phyloP scores from a whole-genome alignment of 2,888 invertebrate genomes.

The Drosophila mimetica region DNA sequence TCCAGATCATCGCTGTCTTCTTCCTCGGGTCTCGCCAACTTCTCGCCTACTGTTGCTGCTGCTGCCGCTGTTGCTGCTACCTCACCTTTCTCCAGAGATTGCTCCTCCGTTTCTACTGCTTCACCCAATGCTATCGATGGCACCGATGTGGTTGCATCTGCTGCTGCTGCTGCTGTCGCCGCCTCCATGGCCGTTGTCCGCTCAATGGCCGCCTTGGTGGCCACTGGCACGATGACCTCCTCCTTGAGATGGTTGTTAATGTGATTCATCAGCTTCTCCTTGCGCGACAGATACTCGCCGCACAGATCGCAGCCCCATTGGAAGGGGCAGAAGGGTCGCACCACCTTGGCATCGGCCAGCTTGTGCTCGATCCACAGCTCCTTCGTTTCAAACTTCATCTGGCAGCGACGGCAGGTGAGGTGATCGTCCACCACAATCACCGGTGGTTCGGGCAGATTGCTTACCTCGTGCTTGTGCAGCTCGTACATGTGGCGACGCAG shows the following conservation, averaged over 20 bases:
- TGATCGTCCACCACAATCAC: constrained; percentile 81
- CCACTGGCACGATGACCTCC: constrained; percentile 74
- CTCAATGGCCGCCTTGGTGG: constrained; percentile 27
- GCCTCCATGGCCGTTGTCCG: constrained; percentile 6
- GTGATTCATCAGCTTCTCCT: constrained; percentile 84
- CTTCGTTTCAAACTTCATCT: constrained; percentile 80
- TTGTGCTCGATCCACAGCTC: constrained; percentile 84
- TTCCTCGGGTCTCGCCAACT: neutral
- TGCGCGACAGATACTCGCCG: constrained; percentile 83
- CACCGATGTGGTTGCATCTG: constrained; percentile 5
- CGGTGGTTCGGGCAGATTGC: constrained; percentile 80
- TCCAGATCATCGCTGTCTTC: constrained; percentile 39
- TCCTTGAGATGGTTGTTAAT: constrained; percentile 84
- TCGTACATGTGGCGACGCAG: constrained; percentile 84
- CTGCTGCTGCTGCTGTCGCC: constrained; percentile 17
- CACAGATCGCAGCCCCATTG: constrained; percentile 85
- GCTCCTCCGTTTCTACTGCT: neutral
- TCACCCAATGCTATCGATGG: neutral
- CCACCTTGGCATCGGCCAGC: constrained; percentile 81
- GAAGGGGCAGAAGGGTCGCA: constrained; percentile 83
- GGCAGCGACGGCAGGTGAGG: constrained; percentile 81
- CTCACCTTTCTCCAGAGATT: neutral
- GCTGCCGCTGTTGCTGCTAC: constrained; percentile 19
- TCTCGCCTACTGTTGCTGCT: constrained; percentile 20
- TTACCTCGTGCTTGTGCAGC: constrained; percentile 83